These are phyloP conservation scores for Pachyuromys duprasi DNA, from an alignment of 2,797 vertebrate genomes.

Conservation along the genomic window DNA sequence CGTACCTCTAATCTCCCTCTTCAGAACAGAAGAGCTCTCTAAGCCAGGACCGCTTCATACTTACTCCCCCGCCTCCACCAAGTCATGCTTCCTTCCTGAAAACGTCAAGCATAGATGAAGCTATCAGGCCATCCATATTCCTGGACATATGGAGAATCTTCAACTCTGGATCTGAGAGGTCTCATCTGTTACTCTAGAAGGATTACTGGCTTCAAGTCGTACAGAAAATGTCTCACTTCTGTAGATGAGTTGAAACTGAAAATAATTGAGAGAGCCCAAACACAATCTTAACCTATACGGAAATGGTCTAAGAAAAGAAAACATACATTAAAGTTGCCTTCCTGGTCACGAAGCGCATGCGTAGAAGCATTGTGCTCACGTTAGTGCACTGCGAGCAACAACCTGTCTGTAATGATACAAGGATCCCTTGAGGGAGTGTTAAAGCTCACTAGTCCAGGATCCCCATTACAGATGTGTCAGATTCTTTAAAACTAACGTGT, in stretches of 20 bases:
- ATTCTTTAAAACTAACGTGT: slow-evolving; percentile 33
- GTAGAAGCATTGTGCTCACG: background rate
- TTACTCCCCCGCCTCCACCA: background rate
- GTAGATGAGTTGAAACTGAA: slow-evolving; percentile 39
- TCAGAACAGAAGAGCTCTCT: background rate
- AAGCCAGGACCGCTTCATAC: background rate
- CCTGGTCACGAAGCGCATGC: background rate
- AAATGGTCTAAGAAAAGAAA: slow-evolving; percentile 45
- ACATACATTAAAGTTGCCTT: background rate
- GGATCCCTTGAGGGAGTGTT: background rate
- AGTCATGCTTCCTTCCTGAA: background rate
- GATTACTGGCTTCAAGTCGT: slow-evolving; percentile 16
- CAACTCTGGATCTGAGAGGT: slow-evolving; percentile 9
- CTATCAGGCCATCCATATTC: background rate
- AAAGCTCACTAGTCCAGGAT: background rate
- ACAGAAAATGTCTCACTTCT: slow-evolving; percentile 26
- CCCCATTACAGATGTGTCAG: background rate
- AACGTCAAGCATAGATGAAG: background rate
- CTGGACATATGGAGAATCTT: background rate
- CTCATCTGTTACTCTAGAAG: slow-evolving; percentile 36
- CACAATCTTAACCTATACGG: background rate
- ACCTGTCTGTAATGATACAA: background rate
- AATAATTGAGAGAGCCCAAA: background rate
- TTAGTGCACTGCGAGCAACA: background rate
- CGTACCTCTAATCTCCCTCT: background rate